These are phyloP conservation scores for Apamea sordens DNA, from an alignment of 2,888 invertebrate genomes.

Conservation along the genomic window DNA sequence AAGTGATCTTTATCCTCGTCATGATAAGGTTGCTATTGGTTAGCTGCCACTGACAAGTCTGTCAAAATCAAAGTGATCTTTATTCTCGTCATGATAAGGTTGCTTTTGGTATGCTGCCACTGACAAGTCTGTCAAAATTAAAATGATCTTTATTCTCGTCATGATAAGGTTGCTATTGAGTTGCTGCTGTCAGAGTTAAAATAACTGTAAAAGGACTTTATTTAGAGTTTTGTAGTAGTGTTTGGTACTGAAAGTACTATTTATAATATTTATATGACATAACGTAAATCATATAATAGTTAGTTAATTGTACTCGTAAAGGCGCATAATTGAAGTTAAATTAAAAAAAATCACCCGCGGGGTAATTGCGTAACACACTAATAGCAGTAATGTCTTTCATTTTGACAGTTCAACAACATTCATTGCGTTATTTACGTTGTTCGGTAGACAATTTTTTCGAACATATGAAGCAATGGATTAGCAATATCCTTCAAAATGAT, in stretches of 20 bases:
- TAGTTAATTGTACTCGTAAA: neutral
- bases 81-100: no score
- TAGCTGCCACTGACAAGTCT: no score
- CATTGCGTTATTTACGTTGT: neutral
- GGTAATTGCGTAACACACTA: neutral
- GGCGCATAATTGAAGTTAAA: neutral
- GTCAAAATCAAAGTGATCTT: neutral
- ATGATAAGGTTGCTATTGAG: neutral
- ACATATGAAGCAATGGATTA: neutral
- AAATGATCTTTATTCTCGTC: neutral
- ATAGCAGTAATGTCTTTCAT: no score
- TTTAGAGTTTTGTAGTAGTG: slow-evolving; percentile 4
- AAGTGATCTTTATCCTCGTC: neutral
- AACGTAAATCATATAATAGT: neutral
- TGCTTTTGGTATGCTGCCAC: no score
- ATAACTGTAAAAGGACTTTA: neutral
- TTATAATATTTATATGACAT: slow-evolving; percentile 2
- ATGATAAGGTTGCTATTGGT: neutral
- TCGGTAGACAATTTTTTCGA: neutral
- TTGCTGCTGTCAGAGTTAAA: neutral
- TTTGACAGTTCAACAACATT: neutral
- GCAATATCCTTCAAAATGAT: neutral
- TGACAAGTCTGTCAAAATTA: no score
- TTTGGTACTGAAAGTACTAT: slow-evolving; percentile 21
- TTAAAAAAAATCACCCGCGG: neutral